phyloP scores from a whole-genome alignment of 2,113 vertebrate genomes.

The Blennius ocellaris region DNA sequence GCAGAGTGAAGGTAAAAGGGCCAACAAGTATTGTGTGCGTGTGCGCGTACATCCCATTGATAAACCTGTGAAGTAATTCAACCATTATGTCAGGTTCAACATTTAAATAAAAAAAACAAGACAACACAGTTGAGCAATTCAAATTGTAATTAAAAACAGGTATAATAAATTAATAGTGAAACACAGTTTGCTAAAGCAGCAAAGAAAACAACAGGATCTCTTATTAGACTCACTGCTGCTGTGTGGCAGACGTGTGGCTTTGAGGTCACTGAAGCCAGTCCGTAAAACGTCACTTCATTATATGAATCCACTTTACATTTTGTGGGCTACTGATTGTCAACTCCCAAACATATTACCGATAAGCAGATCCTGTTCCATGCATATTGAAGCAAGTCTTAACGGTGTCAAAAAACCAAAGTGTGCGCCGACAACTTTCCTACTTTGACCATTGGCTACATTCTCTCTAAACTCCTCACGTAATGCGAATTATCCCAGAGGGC shows the following conservation, averaged over 20 bases:
- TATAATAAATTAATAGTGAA: constrained; percentile 82
- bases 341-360: constrained; percentile 40
- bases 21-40: no score
- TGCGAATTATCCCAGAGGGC: constrained; percentile 51
- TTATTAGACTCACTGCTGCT: constrained; percentile 57
- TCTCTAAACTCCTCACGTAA: constrained; percentile 39
- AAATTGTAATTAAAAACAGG: constrained; percentile 72
- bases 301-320: constrained; percentile 46
- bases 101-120: no score
- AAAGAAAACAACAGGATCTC: constrained; percentile 68
- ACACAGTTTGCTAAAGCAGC: constrained; percentile 67
- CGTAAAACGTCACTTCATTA: constrained; percentile 48
- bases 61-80: no score
- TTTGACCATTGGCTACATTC: constrained; percentile 32
- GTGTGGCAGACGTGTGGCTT: constrained; percentile 53
- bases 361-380: constrained; percentile 68
- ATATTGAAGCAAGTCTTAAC: constrained; percentile 59
- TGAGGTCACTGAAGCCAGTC: constrained; percentile 61
- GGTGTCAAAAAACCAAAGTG: constrained; percentile 52
- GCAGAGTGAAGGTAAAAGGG: no score
- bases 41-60: no score
- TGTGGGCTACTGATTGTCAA: constrained; percentile 71
- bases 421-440: constrained; percentile 43
- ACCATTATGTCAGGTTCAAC: no score
- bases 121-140: constrained; percentile 35